Base-by-base conservation (phyloP, 2,113 vertebrate genomes). In the Centropristis striata region DNA sequence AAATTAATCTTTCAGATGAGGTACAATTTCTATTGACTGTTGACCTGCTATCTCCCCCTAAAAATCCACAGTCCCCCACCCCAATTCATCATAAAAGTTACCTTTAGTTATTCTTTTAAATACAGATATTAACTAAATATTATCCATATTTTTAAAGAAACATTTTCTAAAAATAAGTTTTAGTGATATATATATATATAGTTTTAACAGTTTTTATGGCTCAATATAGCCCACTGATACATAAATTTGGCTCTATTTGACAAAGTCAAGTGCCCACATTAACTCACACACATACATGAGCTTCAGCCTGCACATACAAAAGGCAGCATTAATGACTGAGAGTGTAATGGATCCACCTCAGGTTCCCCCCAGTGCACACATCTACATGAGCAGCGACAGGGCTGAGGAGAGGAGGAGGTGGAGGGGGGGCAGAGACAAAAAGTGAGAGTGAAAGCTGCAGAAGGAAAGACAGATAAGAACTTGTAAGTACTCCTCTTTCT, bases 401-500 rank as follows among this genome's bases (percentile, higher is more conserved):
- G 70, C 67, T 8, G 44, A 67, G 71, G 47, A 46, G 64, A 58
- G 50, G 39, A 20, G 32, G 32, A 32, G 32, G 32, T 4, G 32
- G 32, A 32, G 32, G 32, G 37, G 64, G 39, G n/a, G 23, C 41
- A 47, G 53, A 65, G 42, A 79, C 70, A 32, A 75, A 84, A 60
- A 88, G 75, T 32, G 85, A 88, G 78, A 90, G 85, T 66, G 80
- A 86, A 81, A 20, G 76, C 68, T 83, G 68, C 75, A 86, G 80
- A 83, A 36, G 10, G 65, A 78, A 55, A 76, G 60, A 57, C 42
- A 82, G 83, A 92, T 85, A 86, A 86, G 75, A 84, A 79, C 88
- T 63, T 86, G 90, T 90, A 88, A 90, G 86, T 90, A 88, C 80
- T 81, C 32, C 60, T 81, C 81, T 80, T 82, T 80, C 75, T 82